phyloP scores from a whole-genome alignment of 1,140 invertebrate species.

The Anadara kagoshimensis region DNA sequence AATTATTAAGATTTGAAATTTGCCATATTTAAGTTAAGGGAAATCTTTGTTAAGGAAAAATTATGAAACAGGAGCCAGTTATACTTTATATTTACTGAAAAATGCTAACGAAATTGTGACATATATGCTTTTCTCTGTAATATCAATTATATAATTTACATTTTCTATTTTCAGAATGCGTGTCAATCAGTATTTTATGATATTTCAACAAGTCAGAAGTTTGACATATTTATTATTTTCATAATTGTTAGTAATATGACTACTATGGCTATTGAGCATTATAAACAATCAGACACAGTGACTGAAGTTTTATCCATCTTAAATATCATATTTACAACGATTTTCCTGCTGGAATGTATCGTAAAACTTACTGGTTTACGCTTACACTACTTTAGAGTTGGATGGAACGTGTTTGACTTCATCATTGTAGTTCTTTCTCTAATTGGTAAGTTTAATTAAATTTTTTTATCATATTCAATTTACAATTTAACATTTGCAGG shows the following conservation, averaged over 20 bases:
- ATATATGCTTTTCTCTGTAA: too few species aligned
- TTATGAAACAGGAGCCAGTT: too few species aligned
- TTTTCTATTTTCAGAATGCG: constrained; percentile 79
- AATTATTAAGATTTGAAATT: too few species aligned
- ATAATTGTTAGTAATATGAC: constrained; percentile 97
- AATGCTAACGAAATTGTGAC: too few species aligned
- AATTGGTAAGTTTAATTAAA: constrained; percentile 77
- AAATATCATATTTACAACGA: constrained; percentile 96
- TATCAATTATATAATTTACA: not conserved
- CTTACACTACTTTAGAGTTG: constrained; percentile 95
- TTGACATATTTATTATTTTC: constrained; percentile 96
- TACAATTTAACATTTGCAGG: too few species aligned
- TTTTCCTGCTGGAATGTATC: constrained; percentile 94
- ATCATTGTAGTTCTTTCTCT: constrained; percentile 92
- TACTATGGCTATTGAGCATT: constrained; percentile 97
- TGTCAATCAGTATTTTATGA: constrained; percentile 97
- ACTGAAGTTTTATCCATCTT: constrained; percentile 94
- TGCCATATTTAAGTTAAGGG: too few species aligned
- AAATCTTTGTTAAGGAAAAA: too few species aligned
- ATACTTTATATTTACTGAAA: too few species aligned
- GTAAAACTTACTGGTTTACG: constrained; percentile 95
- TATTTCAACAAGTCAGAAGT: constrained; percentile 92
- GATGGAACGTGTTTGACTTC: constrained; percentile 98
- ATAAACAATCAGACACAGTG: constrained; percentile 87
- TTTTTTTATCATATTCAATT: too few species aligned